Conservation (phyloP, 2,888 invertebrate genomes). For the Drosophila maculinotata region DNA sequence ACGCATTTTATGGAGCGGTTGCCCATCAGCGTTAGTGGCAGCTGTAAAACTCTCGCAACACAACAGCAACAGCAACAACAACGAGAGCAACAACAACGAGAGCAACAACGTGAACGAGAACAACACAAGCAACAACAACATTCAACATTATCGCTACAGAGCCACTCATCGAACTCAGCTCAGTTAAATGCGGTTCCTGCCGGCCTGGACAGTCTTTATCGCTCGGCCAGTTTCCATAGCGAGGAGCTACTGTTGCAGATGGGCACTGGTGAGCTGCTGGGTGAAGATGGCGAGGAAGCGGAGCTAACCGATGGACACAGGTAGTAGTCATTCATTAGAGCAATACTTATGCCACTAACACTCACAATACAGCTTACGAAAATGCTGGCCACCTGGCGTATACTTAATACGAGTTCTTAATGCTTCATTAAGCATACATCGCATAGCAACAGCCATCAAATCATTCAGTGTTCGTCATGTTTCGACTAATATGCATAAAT, state of each 20-base stretch:
- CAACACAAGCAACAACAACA: slow-evolving; percentile 24
- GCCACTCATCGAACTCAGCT: slow-evolving; percentile 2
- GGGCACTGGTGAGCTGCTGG: slow-evolving; percentile 44
- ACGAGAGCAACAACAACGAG: slow-evolving; percentile 18
- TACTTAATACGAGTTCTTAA: slow-evolving; percentile 51
- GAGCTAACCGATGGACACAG: slow-evolving; percentile 43
- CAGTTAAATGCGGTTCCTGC: slow-evolving; percentile 11
- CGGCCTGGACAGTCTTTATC: slow-evolving; percentile 44
- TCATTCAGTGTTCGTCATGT: slow-evolving; percentile 20
- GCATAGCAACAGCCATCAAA: slow-evolving; percentile 8
- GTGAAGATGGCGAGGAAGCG: too few relatives aligned
- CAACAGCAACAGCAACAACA: slow-evolving; percentile 43
- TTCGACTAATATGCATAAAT: slow-evolving; percentile 26
- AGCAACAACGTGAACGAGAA: slow-evolving; percentile 37
- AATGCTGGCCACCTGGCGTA: slow-evolving; percentile 38
- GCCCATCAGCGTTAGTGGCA: slow-evolving; percentile 48
- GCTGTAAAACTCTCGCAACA: slow-evolving; percentile 32
- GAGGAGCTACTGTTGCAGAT: slow-evolving; percentile 74
- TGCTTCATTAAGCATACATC: slow-evolving; percentile 45
- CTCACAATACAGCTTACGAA: too few relatives aligned
- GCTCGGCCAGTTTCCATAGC: slow-evolving; percentile 73
- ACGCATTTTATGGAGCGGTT: slow-evolving; percentile 70
- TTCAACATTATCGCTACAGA: slow-evolving; percentile 35
- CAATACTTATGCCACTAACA: slow-evolving; percentile 9
- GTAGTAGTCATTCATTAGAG: slow-evolving; percentile 48